Evolutionary conservation across 2,113 vertebrate genomes (phyloP).

Genomic region (Pavo muticus): DNA sequence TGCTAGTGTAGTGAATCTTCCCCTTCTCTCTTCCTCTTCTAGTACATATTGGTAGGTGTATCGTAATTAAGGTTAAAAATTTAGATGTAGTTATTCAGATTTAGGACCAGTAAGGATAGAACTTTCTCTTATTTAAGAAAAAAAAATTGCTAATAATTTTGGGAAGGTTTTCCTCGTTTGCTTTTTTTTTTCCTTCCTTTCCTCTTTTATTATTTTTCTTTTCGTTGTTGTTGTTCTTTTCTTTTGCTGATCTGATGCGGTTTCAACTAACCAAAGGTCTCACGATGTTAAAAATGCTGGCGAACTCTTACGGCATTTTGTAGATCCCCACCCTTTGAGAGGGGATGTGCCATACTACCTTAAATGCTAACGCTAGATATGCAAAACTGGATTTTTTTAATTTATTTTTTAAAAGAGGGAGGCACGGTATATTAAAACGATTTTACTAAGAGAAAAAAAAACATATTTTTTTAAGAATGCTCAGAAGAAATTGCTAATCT

Average conservation of each 20-base stretch:
- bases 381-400: constrained; percentile 94
- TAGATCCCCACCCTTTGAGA: constrained; percentile 89
- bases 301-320: constrained; percentile 86
- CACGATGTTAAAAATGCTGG: constrained; percentile 84
- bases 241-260: constrained; percentile 91
- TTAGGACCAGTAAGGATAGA: constrained; percentile 99
- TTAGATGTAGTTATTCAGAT: constrained; percentile 96
- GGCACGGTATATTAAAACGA: constrained; percentile 89
- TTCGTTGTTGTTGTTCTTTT: constrained; percentile 59
- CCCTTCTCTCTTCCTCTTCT: constrained; percentile 86
- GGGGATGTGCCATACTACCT: constrained; percentile 99
- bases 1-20: constrained; percentile 88
- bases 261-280: constrained; percentile 99
- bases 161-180: constrained; percentile 81
- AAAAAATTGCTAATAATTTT: constrained; percentile 83
- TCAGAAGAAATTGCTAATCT: constrained; percentile 88
- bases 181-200: not conserved
- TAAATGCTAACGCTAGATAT: constrained; percentile 99
- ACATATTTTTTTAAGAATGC: constrained; percentile 92
- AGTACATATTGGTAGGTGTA: constrained; percentile 96
- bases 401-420: constrained; percentile 92
- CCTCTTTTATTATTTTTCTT: constrained; percentile 66
- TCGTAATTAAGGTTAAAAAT: constrained; percentile 93
- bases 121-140: constrained; percentile 94
- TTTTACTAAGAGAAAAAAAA: constrained; percentile 90